phyloP scores from a whole-genome alignment of 1,140 invertebrate species.

The Drosophila kurseongensis region DNA sequence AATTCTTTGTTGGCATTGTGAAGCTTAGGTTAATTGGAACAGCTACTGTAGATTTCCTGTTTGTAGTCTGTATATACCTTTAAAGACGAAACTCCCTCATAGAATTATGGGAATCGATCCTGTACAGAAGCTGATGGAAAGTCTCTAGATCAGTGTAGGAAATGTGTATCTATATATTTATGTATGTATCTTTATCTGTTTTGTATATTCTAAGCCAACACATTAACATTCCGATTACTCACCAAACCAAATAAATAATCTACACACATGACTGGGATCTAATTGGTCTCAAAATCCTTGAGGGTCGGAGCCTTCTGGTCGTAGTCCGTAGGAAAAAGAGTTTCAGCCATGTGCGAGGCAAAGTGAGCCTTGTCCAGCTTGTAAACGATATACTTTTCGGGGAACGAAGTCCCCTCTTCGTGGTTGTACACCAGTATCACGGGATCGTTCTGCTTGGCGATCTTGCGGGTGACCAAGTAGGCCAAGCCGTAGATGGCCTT shows the following conservation, averaged over 20 bases:
- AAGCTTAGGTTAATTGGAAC: constrained; percentile 11
- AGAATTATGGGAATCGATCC: constrained; percentile 10
- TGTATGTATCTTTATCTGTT: constrained; percentile 37
- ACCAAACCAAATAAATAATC: constrained; percentile 49
- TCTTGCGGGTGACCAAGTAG: constrained; percentile 50
- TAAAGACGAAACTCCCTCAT: constrained; percentile 25
- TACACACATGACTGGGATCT: not conserved
- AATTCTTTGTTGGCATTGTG: not conserved
- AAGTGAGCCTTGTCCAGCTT: constrained; percentile 55
- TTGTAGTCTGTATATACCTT: constrained; percentile 33
- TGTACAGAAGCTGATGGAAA: constrained; percentile 16
- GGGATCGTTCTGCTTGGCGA: constrained; percentile 36
- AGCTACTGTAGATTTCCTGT: constrained; percentile 24
- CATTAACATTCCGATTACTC: constrained; percentile 41
- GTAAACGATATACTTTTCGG: constrained; percentile 72
- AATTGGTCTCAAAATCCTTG: not conserved
- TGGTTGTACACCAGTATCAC: constrained; percentile 65
- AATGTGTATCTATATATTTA: constrained; percentile 40
- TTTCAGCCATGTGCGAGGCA: constrained; percentile 38
- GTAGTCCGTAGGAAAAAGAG: constrained; percentile 31
- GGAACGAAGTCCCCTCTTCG: constrained; percentile 46
- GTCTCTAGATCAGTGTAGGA: constrained; percentile 3
- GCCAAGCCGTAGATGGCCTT: constrained; percentile 56
- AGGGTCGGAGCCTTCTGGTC: not conserved
- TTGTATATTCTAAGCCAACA: constrained; percentile 42